Evolutionary conservation across 2,888 invertebrate species (phyloP).

Genomic region (Ophonus ardosiacus): DNA sequence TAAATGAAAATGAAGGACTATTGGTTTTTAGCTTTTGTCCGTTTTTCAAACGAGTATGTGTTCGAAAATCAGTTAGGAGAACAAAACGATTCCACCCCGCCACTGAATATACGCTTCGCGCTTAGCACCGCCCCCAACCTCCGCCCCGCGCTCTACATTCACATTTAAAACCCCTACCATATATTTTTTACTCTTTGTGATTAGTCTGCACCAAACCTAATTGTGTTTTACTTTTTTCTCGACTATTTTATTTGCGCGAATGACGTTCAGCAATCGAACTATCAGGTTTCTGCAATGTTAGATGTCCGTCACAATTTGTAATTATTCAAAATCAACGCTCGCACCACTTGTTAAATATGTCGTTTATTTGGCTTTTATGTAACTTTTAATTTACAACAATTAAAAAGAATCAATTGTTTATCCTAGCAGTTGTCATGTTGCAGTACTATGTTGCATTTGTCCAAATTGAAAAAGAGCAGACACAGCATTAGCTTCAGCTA

Average conservation of each 20-base stretch:
- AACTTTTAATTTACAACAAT: conserved; percentile 53
- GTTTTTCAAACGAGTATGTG: conserved; percentile 74
- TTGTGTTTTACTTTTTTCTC: conserved; percentile 74
- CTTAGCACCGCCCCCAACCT: conserved; percentile 55
- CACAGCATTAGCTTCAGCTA: neutral
- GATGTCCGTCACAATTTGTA: conserved; percentile 63
- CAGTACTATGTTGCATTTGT: neutral
- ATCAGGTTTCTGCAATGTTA: conserved; percentile 63
- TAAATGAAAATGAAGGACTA: conserved; percentile 77
- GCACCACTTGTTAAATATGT: conserved; percentile 58
- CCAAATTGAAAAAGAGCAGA: neutral
- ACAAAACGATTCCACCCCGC: conserved; percentile 73
- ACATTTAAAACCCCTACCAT: conserved; percentile 66
- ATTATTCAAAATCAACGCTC: conserved; percentile 62
- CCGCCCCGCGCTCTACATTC: conserved; percentile 64
- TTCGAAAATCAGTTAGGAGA: conserved; percentile 76
- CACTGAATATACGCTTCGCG: conserved; percentile 67
- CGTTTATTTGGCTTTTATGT: conserved; percentile 58
- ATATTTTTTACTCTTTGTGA: conserved; percentile 76
- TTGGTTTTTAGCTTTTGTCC: conserved; percentile 77
- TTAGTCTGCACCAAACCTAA: conserved; percentile 73
- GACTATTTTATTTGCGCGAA: conserved; percentile 62
- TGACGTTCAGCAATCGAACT: conserved; percentile 60
- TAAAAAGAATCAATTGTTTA: conserved; percentile 51
- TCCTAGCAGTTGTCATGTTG: conserved; percentile 25